Percentiles rank a stretch among this genome's conserved stretches.
Evolutionary conservation across 2,888 invertebrate genomes (phyloP).

Genomic region (Sepioteuthis lessoniana): DNA sequence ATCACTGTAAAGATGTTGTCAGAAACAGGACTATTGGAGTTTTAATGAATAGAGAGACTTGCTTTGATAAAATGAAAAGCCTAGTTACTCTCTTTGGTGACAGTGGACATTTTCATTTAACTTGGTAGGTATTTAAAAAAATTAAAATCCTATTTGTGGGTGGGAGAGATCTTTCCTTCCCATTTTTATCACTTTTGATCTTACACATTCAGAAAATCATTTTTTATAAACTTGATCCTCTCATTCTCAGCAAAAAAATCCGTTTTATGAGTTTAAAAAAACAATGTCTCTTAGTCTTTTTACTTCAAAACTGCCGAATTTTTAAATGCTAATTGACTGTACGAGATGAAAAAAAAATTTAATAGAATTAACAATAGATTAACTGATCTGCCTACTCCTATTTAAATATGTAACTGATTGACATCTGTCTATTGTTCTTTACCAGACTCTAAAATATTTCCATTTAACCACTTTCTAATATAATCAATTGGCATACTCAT

Average conservation of each 20-base stretch:
- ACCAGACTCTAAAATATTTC: neutral
- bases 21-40: neutral
- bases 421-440: conserved; percentile 25
- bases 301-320: neutral
- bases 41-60: neutral
- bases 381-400: neutral
- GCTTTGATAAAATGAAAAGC: neutral
- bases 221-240: neutral
- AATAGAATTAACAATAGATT: neutral
- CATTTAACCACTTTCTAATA: neutral
- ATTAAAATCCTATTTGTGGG: neutral
- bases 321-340: neutral
- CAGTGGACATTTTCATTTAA: neutral
- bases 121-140: neutral
- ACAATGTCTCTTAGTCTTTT: no score
- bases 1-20: neutral
- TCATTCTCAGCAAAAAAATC: no score
- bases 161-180: neutral
- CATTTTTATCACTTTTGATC: neutral
- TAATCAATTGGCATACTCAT: neutral
- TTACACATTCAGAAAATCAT: neutral
- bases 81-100: neutral
- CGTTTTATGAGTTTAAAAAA: no score
- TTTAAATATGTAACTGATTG: conserved; percentile 23
- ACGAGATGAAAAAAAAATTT: neutral